Base-by-base conservation (phyloP, 1,140 invertebrate species). In the Lethrus apterus region DNA sequence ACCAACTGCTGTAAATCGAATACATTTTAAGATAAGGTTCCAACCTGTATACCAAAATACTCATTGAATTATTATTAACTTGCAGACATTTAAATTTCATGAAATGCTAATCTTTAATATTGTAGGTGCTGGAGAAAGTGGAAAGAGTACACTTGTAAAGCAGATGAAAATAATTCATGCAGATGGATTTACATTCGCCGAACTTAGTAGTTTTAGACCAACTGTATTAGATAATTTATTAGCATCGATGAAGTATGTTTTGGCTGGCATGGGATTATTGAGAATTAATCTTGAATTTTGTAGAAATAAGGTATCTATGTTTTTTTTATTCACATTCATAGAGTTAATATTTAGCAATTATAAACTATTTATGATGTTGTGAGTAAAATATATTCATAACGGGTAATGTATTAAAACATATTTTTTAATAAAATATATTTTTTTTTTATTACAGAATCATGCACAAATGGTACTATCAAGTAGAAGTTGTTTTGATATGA, bases 131-230 rank as follows among this genome's bases (percentile, higher is more conserved):
- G 79, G 79, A 21, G 80, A 82, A 58, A 80, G 77, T 57, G 80
- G 80, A 4, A 83, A 83, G 63, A 80, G 78, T 61, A 83, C 80
- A 19, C 65, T 82, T 57, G 79, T 83, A 2, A 83, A 83, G 64
- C 80, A 83, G 60, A 81, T 83, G 78, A 80, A 81, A 70, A 85
- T 86, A 55, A 86, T 86, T 48, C 81, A 86, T 62, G 80, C 82
- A 51, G 80, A 81, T 63, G 83, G 83, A 18, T 86, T 84, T 60
- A 79, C 78, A 20, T 66, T 70, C 50, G 76, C 81, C 47, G 83
- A 86, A 68, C 66, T 75, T 57, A 74, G 67, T 62, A 80, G 73
- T 41, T 81, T 77, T 49, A 65, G 78, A 59, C 76, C 78, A 9
- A 79, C 78, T 15, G 76, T 81, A 19, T 59, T 80, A 44, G 78